Conservation (phyloP, 2,113 vertebrate species). For the Monarcha castaneiventris region DNA sequence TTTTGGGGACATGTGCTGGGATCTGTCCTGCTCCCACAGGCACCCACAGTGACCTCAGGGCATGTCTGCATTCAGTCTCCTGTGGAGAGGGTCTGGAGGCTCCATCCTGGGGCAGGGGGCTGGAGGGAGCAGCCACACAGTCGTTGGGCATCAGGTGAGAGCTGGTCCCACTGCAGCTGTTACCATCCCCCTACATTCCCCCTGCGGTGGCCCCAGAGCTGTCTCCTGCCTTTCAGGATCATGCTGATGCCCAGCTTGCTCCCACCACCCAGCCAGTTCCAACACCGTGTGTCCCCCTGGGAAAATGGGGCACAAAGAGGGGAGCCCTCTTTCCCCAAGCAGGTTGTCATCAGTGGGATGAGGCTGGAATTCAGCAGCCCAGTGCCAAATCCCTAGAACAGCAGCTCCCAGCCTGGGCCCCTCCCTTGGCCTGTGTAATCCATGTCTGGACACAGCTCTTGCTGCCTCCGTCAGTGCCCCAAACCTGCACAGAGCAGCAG, state of each 20-base stretch:
- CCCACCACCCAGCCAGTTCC: not conserved
- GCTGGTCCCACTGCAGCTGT: not conserved
- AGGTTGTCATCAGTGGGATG: not conserved
- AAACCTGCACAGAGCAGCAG: not conserved
- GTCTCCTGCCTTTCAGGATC: not conserved
- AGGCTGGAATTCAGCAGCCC: not conserved
- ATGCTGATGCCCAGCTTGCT: not conserved
- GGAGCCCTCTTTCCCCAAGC: not conserved
- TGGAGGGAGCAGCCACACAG: not conserved
- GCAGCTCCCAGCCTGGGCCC: not conserved
- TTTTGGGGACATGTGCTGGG: not conserved
- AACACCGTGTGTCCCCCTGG: not conserved
- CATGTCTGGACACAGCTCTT: not conserved
- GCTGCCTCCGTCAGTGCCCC: not conserved
- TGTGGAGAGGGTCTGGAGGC: not conserved
- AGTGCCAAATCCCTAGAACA: not conserved
- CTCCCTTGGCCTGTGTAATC: not conserved
- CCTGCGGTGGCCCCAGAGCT: not conserved
- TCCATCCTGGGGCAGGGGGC: not conserved
- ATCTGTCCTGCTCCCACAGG: not conserved
- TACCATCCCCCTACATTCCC: not conserved
- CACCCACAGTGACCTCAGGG: not conserved
- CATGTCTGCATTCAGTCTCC: rapidly evolving
- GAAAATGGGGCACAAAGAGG: rapidly evolving
- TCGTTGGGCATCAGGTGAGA: not conserved